Base-by-base conservation (phyloP, 2,888 invertebrate species). In the Galerucella nymphaeae region DNA sequence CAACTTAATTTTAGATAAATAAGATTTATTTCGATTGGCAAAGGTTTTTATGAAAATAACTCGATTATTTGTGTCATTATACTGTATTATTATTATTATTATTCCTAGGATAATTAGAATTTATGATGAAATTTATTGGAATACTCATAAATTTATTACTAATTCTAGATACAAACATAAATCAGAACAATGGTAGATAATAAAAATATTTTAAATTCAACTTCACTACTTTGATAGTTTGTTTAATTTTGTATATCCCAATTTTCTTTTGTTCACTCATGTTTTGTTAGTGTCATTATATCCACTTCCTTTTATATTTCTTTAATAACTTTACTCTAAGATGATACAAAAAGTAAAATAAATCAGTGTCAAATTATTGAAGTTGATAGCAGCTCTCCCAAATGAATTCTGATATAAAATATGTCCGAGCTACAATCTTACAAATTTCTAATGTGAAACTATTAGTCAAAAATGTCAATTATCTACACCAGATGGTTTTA, bases 1-100 rank as follows among this genome's bases (percentile, higher is more conserved):
- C 82, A 82, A 82, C 77, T 82, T 80, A 81, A 82, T 82, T 83
- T 81, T 72, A 82, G 83, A 83, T 83, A 82, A 80, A 57, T 69
- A 38, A 78, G 78, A 81, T 81, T 81, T 80, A 80, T 80, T 72
- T 73, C 76, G 75, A 79, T 78, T 78, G 64, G 72, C 72, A 70
- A 70, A 73, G 70, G 76, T 78, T 77, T 76, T 77, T 76, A 76
- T 78, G 66, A 72, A 66, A 80, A 80, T 80, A 80, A 67, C 74
- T 72, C 75, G 76, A 78, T 80, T 80, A 80, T 79, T 81, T 81
- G 80, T 80, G 80, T 80, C 79, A 78, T 9, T 38, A 38, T 38
- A 38, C 8, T 38, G 8, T 38, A 38, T 38, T 38, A 38, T 65
- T 63, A 42, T 53, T 23, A 23, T 23, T 57, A 55, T 65, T 63